These are phyloP conservation scores for Calyptommatus sinebrachiatus DNA, from an alignment of 2,113 vertebrate genomes.

Conservation along the genomic window DNA sequence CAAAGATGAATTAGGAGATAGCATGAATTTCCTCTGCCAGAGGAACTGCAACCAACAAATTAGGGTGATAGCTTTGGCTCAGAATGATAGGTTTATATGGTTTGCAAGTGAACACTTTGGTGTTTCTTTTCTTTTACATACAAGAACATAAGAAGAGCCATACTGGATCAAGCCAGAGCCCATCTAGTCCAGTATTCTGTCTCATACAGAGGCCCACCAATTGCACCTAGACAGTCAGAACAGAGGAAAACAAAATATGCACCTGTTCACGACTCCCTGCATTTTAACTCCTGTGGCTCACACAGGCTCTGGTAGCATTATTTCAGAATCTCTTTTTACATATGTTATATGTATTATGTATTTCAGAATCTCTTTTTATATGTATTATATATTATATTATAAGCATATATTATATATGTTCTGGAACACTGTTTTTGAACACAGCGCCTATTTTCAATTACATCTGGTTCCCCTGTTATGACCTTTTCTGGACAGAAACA, in stretches of 20 bases:
- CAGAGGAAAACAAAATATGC: too few relatives aligned
- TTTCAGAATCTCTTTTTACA: neutral
- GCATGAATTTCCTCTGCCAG: conserved; percentile 36
- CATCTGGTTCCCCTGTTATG: too few relatives aligned
- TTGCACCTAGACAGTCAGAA: too few relatives aligned
- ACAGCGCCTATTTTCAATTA: too few relatives aligned
- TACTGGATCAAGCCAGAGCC: too few relatives aligned
- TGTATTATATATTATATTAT: too few relatives aligned
- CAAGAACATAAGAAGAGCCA: too few relatives aligned
- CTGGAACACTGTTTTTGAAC: neutral
- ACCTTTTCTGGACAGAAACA: too few relatives aligned
- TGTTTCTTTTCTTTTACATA: neutral
- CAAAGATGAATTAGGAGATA: conserved; percentile 27
- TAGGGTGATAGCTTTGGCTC: neutral
- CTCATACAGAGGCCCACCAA: too few relatives aligned
- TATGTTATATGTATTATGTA: too few relatives aligned
- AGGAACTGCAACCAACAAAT: conserved; percentile 20
- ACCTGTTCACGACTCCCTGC: too few relatives aligned
- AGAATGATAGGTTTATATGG: neutral
- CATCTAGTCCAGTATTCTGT: too few relatives aligned
- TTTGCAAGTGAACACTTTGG: neutral
- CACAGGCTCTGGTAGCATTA: neutral
- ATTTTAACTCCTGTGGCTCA: neutral
- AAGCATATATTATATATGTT: neutral
- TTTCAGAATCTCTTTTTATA: neutral